Percentiles rank a stretch among this genome's conserved stretches.
Conservation (phyloP, 2,113 vertebrate species). For the Hydrolagus affinis region DNA sequence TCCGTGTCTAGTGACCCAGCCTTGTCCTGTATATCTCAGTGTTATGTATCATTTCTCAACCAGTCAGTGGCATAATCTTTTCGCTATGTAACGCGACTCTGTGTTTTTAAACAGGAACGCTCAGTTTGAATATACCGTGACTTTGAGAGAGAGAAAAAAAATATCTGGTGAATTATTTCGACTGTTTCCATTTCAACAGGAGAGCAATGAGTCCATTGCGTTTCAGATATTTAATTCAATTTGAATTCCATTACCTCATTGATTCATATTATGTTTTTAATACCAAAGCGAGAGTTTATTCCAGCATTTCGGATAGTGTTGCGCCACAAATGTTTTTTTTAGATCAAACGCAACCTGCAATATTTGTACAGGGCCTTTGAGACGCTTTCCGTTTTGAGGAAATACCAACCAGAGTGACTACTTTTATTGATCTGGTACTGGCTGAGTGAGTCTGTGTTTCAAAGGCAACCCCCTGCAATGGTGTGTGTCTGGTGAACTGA, state of each 20-base stretch:
- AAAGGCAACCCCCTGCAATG: neutral
- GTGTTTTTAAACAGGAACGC: neutral
- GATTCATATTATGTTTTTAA: neutral
- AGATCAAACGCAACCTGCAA: neutral
- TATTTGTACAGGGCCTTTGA: neutral
- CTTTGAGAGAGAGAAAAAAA: too few species aligned
- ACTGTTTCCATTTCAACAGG: neutral
- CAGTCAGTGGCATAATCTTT: neutral
- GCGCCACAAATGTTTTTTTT: neutral
- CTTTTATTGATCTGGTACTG: neutral
- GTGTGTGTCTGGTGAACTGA: neutral
- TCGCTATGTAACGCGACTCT: neutral
- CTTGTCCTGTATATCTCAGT: neutral
- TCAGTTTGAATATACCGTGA: too few species aligned
- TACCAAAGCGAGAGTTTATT: neutral
- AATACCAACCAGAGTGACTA: neutral
- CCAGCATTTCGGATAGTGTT: neutral
- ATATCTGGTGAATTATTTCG: neutral
- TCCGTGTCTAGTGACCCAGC: neutral
- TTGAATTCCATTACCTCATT: neutral
- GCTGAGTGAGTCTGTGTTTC: neutral
- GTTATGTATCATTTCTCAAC: neutral
- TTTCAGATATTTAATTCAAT: conserved; percentile 11
- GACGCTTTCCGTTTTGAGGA: neutral
- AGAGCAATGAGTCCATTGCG: neutral